A percentile compares a stretch with the other conserved stretches of the same genome.
These are phyloP conservation scores for Heteromyza rotundicornis DNA, from an alignment of 2,888 invertebrate genomes.

Conservation along the genomic window DNA sequence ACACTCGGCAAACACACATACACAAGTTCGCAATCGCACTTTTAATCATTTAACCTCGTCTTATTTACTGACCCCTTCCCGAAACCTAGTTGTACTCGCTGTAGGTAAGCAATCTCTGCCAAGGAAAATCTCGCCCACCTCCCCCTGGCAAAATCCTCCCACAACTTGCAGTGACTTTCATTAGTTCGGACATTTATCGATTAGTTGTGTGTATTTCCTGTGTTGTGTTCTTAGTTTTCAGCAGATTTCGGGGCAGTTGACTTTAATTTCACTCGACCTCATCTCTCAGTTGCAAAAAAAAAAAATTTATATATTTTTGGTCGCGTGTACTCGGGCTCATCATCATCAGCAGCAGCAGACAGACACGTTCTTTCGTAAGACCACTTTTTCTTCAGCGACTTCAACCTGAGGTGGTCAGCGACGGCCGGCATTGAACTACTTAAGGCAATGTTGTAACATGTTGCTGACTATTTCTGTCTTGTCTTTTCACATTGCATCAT, in stretches of 20 bases:
- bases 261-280: neutral
- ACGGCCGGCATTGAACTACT: neutral
- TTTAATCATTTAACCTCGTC: constrained; percentile 13
- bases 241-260: neutral
- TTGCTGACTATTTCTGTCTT: constrained; percentile 14
- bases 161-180: constrained; percentile 27
- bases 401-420: too few relatives aligned
- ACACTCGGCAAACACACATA: neutral
- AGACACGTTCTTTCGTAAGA: neutral
- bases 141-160: too few relatives aligned
- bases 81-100: too few relatives aligned
- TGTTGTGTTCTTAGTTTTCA: neutral
- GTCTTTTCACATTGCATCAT: constrained; percentile 9
- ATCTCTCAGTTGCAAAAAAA: neutral
- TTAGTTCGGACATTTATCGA: constrained; percentile 33
- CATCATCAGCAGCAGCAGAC: too few relatives aligned
- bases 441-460: neutral
- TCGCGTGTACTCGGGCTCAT: too few relatives aligned
- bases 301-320: too few relatives aligned
- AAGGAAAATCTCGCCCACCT: neutral
- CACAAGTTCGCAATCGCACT: neutral
- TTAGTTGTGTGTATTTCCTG: constrained; percentile 21
- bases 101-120: neutral
- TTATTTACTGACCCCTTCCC: constrained; percentile 9
- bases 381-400: neutral